Base-by-base conservation (phyloP, 1,140 invertebrate species). In the Drosophila equinoxialis region DNA sequence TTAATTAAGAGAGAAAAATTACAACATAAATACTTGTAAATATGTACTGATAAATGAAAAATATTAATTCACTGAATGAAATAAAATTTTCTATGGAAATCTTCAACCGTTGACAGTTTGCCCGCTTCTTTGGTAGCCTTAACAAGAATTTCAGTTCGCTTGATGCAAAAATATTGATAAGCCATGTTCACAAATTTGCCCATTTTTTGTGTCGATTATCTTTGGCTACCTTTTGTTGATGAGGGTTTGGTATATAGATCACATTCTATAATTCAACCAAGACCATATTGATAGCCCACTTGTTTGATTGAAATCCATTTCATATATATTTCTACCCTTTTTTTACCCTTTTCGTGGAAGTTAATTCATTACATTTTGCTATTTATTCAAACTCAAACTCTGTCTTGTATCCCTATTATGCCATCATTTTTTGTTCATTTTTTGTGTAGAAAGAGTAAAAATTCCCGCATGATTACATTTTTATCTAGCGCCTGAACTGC, bases 241-340 rank as follows among this genome's bases (percentile, higher is more conserved):
- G 83, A 86, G 83, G 83, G 83, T 87, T 71, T 45, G 20, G 54
- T 57, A 17, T 39, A 60, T 71, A 71, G 80, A 82, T 69, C 79
- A 77, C 79, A 77, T 71, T 77, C 65, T 33, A 74, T 69, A 65
- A 64, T 30, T 76, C 51, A 81, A 80, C 79, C 61, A 75, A 68
- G 70, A 73, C 71, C 68, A 79, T 86, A 86, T 86, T 77, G 72
- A 87, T 83, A 68, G 66, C 83, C 48, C 76, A 87, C 59, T 78
- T 81, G 55, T 75, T 78, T 45, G 79, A 67, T 59, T 26, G 63
- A 77, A 86, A 73, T 67, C 67, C 78, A 79, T 86, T 61, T 55
- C 20, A 37, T 17, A 17, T 55, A 51, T 68, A 66, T 66, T 70
- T 63, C 62, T 58, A 77, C 55, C 69, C 68, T 51, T 68, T 74